A percentile compares a stretch with the other conserved stretches of the same genome.
Evolutionary conservation across 2,113 vertebrate species (phyloP).

Genomic region (Emydocephalus ijimae): DNA sequence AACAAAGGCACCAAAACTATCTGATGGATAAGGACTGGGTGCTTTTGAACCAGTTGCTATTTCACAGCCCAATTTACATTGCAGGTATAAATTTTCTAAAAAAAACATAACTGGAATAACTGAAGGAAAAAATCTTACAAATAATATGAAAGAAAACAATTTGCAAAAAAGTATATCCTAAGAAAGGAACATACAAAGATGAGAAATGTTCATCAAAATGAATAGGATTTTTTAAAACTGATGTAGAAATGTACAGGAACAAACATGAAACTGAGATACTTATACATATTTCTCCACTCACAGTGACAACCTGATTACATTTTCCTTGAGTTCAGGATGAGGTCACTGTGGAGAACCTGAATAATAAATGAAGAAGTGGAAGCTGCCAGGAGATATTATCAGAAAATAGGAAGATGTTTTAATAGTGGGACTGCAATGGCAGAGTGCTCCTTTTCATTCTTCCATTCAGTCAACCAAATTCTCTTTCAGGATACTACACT

Average conservation of each 20-base stretch:
- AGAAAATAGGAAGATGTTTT: background rate
- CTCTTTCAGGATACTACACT: background rate
- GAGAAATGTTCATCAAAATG: background rate
- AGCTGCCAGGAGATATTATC: background rate
- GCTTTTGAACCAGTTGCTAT: background rate
- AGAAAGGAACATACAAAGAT: background rate
- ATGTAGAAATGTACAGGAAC: background rate
- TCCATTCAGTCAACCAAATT: background rate
- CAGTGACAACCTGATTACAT: background rate
- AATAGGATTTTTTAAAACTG: background rate
- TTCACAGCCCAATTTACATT: background rate
- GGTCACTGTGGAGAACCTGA: background rate
- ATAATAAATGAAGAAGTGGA: background rate
- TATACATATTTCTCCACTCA: background rate
- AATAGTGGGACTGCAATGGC: background rate
- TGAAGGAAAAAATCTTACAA: background rate
- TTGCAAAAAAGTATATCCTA: background rate
- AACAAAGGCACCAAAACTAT: background rate
- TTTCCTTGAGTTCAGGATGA: background rate
- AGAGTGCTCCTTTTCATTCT: background rate
- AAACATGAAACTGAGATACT: background rate
- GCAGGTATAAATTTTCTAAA: background rate
- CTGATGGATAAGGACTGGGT: background rate
- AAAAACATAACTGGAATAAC: background rate
- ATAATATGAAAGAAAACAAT: background rate